Evolutionary conservation across 2,113 vertebrate genomes (phyloP).

Genomic region (human (Homo sapiens)): DNA sequence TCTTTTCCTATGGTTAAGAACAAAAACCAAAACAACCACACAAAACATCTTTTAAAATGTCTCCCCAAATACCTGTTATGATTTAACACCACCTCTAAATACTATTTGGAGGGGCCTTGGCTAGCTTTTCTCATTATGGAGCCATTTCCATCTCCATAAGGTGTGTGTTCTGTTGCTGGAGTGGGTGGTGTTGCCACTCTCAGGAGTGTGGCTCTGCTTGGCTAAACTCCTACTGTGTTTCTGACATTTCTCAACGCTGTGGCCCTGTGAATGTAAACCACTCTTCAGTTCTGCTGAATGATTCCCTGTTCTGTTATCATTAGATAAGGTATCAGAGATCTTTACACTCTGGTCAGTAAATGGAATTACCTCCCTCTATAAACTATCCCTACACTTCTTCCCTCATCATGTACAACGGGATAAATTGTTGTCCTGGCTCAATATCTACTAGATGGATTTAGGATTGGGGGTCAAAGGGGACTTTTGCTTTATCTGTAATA

Average conservation of each 20-base stretch:
- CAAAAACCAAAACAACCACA: too few species aligned
- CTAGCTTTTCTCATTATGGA: neutral
- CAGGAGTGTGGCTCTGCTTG: neutral
- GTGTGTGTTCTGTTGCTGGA: accelerated
- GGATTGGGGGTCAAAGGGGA: neutral
- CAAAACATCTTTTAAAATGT: neutral
- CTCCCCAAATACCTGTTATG: neutral
- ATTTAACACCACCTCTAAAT: accelerated
- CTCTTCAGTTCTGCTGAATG: neutral
- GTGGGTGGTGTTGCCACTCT: accelerated
- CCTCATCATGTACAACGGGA: neutral
- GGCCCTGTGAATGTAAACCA: neutral
- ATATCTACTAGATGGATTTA: neutral
- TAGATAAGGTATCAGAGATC: neutral
- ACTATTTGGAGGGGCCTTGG: accelerated
- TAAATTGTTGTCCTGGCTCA: neutral
- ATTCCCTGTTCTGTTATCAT: neutral
- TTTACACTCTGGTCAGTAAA: neutral
- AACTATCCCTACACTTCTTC: neutral
- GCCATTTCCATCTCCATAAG: neutral
- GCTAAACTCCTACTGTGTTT: neutral
- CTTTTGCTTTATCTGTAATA: neutral
- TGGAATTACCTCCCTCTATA: neutral
- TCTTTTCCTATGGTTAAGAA: neutral
- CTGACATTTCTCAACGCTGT: neutral